phyloP scores from a whole-genome alignment of 1,140 invertebrate species.

The Drosophila sechellia region DNA sequence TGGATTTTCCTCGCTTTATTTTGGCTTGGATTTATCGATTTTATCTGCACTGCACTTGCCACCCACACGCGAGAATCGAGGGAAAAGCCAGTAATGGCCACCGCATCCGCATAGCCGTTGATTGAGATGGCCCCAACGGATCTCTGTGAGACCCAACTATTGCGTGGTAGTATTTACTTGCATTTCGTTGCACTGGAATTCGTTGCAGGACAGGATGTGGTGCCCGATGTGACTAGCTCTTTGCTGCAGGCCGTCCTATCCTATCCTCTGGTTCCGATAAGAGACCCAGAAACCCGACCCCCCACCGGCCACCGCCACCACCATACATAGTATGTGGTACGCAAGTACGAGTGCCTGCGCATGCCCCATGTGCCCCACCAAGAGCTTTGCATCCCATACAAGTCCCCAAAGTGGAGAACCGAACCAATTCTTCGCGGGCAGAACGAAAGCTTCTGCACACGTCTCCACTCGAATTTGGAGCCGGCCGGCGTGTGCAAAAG shows the following conservation, averaged over 20 bases:
- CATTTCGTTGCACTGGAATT: conserved; percentile 73
- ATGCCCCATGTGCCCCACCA: background rate
- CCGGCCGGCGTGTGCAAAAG: conserved; percentile 73
- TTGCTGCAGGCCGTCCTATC: conserved; percentile 68
- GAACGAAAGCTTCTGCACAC: conserved; percentile 53
- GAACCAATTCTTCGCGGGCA: conserved; percentile 7
- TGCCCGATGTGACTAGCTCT: conserved; percentile 58
- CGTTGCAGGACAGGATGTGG: conserved; percentile 59
- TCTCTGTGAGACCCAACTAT: conserved; percentile 8
- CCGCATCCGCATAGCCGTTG: background rate
- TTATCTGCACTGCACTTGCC: conserved; percentile 78
- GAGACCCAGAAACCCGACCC: conserved; percentile 38
- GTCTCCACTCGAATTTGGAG: conserved; percentile 27
- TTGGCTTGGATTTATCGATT: conserved; percentile 80
- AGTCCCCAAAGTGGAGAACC: conserved; percentile 11
- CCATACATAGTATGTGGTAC: conserved; percentile 6
- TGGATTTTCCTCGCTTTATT: conserved; percentile 77
- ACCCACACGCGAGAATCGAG: conserved; percentile 27
- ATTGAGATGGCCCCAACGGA: background rate
- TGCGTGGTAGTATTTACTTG: conserved; percentile 64
- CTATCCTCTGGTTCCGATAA: conserved; percentile 58
- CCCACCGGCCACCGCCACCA: conserved; percentile 18
- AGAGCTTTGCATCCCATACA: too few species aligned
- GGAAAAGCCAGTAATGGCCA: conserved; percentile 11
- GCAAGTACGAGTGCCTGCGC: conserved; percentile 24